Evolutionary conservation across 2,888 invertebrate genomes (phyloP), one percentile per base, ranked within the genome.

Genomic region (Schizaphis graminum): DNA sequence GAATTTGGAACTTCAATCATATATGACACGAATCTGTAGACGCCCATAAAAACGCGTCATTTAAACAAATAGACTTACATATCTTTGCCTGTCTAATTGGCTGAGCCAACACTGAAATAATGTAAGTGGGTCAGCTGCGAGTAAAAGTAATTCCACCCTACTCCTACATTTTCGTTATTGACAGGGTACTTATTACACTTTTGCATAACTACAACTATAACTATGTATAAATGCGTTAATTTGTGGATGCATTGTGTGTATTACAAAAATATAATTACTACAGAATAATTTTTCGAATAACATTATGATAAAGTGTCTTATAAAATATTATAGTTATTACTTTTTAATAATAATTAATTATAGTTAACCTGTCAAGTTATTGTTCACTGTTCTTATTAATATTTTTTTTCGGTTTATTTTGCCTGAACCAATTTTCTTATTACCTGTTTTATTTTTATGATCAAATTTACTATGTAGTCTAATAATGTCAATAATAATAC

Each of bases 41-140:
- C 67, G 67, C 47, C 47, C 57, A 57, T 89, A 93, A 89, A 93
- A 85, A 93, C 47, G 44, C 47, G 47, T 89, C n/a, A 56, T 89
- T 93, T 89, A 44, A 89, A 57, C 56, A 93, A 87, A 86, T 57
- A 86, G 41, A 56, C 89, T 49, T 49, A 35, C 26, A 85, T 84
- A 35, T 93, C 84, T 26, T 57, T n/a, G 56, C 47, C 84, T 56
- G 84, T 35, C 47, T 93, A 93, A 93, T 93, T 93, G 89, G 89
- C 89, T 26, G 56, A n/a, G 41, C 24, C 77, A 53, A 93, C 84
- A 77, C 47, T 77, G 91, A 89, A 84, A 89, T 88, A 77, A 77
- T 44, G 21, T 84, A 93, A 89, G 93, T 93, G 89, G 93, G 93
- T 93, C 93, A 93, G 28, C 67, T 77, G 89, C 24, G 56, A 89